phyloP scores from a whole-genome alignment of 2,888 invertebrate genomes.

The Chaitophorus viminalis region DNA sequence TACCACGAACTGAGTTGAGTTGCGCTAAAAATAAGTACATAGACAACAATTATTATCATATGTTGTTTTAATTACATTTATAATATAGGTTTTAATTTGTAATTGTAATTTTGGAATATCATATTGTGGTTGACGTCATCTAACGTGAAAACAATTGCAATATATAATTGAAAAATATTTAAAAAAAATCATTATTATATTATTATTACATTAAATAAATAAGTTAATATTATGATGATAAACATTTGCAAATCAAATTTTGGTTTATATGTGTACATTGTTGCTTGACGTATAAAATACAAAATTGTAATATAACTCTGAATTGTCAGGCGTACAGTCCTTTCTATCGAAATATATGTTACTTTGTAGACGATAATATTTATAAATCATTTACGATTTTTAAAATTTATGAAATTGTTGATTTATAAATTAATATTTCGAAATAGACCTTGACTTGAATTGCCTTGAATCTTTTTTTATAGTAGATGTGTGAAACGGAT shows the following conservation, averaged over 20 bases:
- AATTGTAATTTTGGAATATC: too few species aligned
- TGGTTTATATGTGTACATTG: too few species aligned
- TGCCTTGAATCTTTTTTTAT: background rate
- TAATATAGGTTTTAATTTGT: background rate
- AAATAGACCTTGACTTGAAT: background rate
- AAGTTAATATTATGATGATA: too few species aligned
- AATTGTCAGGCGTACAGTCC: too few species aligned
- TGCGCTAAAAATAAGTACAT: conserved; percentile 42
- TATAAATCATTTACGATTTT: background rate
- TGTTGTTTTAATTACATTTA: background rate
- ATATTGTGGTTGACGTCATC: too few species aligned
- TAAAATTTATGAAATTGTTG: background rate
- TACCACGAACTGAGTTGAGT: conserved; percentile 60
- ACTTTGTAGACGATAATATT: background rate
- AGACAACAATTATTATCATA: background rate
- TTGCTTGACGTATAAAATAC: too few species aligned
- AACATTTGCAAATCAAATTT: too few species aligned
- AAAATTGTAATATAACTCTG: too few species aligned
- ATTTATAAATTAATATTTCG: background rate
- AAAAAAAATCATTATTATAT: too few species aligned
- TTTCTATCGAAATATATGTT: background rate
- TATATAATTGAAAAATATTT: too few species aligned
- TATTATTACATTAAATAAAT: too few species aligned
- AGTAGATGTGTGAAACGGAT: background rate
- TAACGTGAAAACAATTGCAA: too few species aligned